Base-by-base conservation (phyloP, 1,140 invertebrate genomes). In the Atopsyche davidsoni region DNA sequence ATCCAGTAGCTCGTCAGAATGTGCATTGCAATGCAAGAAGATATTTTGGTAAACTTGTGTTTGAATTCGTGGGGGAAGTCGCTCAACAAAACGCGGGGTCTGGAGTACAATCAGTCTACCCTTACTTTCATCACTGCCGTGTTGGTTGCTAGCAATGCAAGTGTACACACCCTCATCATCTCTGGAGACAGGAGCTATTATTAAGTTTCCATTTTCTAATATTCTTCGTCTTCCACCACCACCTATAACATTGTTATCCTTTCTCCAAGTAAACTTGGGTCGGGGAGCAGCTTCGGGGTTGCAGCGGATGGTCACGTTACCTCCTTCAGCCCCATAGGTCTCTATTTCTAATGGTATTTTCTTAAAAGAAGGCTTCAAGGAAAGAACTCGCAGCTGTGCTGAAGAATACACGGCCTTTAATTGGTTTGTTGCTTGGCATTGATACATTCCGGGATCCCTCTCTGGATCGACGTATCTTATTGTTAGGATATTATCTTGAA, bases 401-500 rank as follows among this genome's bases (percentile, higher is more conserved):
- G 92, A 90, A 0, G 90, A 92, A 66, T 87, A 95, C 21, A 77
- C 81, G 0, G 83, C 82, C 61, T 90, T 93, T 4, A 96, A 72
- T 45, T 91, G 85, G 78, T 98, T 98, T 51, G 72, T 80, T 1
- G 93, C 94, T 61, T 82, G 76, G 68, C 96, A 98, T 61, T 97
- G 93, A 68, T 92, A 98, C 89, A 96, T 96, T n/a, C 87, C 94
- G 48, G 86, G 80, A 73, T 98, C 94, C 60, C 79, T 75, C 52
- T 85, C 80, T 46, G 82, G 77, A 65, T 89, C 79, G 13, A 94
- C 66, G 58, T 81, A 76, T 54, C 79, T 81, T 31, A 96, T 94
- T 23, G 81, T 89, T 13, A 96, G 63, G 4, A 93, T 84, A 77
- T 94, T 95, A 58, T 92, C 89, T 62, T 86, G 84, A 59, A 94